Evolutionary conservation across 1,140 invertebrate genomes (phyloP), one percentile per base, ranked within the genome.

Genomic region (Drosophila prosaltans): DNA sequence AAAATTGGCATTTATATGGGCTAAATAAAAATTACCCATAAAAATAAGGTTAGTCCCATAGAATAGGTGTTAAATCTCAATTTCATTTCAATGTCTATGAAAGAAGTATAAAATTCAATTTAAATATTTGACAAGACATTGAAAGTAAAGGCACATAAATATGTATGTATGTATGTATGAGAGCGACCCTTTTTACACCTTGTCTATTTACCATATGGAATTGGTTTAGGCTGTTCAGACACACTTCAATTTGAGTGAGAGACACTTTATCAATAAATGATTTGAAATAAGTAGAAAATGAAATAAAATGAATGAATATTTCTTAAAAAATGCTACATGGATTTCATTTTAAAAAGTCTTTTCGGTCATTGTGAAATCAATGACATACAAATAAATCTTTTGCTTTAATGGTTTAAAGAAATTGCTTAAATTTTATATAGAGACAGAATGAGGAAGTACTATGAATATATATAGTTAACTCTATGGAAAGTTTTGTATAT

Each of bases 181-280:
- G 6, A 36, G 32, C 9, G 32, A 41, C 26, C 28, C 26, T 39
- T 74, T 67, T 67, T 58, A n/a, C 2, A 16, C 26, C 10, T 36
- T 24, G 41, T 51, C 61, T 76, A 69, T 69, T 75, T 55, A 54
- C 59, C 51, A 59, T 36, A 28, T 4, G 40, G 2, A 69, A 75
- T 64, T 60, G 59, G 41, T 69, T 76, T 40, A 43, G 30, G 26
- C 43, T 16, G 7, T 2, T 11, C 36, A 43, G 9, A 45, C 30
- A 10, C 54, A 60, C 75, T 21, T 30, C 62, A 76, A 43, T 61
- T 41, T 26, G 43, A 54, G 8, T 26, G 10, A 43, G 36, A 59
- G 11, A 39, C 45, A 9, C 2, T 48, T 48, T 51, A 51, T 48
- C 45, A 26, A 51, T 51, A 51, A 51, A 10, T 9, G 2, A 51